Evolutionary conservation across 2,113 vertebrate genomes (phyloP).

Genomic region (Melanocharis versteri): DNA sequence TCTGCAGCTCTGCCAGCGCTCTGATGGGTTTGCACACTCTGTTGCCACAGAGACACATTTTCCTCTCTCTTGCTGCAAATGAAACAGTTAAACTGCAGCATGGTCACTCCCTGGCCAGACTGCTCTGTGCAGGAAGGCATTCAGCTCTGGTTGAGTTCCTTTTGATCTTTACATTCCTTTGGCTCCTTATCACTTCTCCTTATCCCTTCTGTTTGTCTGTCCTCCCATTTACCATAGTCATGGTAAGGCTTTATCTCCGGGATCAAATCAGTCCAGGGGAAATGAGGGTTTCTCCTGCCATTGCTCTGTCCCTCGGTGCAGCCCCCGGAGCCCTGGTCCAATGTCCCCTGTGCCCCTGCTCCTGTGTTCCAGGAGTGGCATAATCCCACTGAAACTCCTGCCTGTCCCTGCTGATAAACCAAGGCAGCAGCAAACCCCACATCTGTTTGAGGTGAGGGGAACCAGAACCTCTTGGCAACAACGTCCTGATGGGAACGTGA

Average conservation of each 20-base stretch:
- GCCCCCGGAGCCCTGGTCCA: not conserved
- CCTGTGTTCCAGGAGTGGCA: rapidly evolving
- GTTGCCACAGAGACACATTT: rapidly evolving
- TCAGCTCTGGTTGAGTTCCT: not conserved
- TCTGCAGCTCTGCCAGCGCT: not conserved
- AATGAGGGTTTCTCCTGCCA: not conserved
- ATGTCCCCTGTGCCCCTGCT: not conserved
- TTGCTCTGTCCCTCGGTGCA: not conserved
- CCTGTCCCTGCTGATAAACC: not conserved
- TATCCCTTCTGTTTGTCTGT: not conserved
- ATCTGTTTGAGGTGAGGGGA: not conserved
- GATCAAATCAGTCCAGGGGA: not conserved
- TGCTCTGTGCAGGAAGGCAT: not conserved
- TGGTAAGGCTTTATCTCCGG: not conserved
- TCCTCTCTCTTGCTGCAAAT: not conserved
- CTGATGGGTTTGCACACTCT: not conserved
- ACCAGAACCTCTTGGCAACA: rapidly evolving
- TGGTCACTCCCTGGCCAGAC: not conserved
- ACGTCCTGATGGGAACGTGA: not conserved
- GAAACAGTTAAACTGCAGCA: not conserved
- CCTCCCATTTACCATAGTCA: not conserved
- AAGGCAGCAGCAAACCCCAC: not conserved
- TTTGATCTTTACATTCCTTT: not conserved
- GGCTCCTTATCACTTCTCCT: not conserved
- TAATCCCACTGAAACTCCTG: not conserved